phyloP scores from a whole-genome alignment of 2,113 vertebrate species.

The Misgurnus anguillicaudatus region DNA sequence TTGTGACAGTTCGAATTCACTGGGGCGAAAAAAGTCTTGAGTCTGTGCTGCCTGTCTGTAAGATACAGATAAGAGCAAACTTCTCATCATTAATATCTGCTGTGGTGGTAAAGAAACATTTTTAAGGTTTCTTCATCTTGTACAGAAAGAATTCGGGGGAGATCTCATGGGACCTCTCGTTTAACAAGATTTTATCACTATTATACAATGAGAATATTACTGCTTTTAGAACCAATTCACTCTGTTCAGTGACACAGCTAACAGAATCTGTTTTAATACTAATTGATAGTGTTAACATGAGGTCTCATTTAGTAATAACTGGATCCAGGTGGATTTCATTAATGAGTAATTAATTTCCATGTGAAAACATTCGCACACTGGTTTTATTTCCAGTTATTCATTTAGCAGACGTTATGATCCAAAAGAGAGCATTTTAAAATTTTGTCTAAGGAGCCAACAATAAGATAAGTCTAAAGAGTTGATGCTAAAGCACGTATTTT shows the following conservation, averaged over 20 bases:
- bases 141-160: background rate
- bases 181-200: too few relatives aligned
- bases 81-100: constrained; percentile 3
- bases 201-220: too few relatives aligned
- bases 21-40: constrained; percentile 26
- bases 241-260: background rate
- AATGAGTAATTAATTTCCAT: background rate
- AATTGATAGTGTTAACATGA: background rate
- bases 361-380: too few relatives aligned
- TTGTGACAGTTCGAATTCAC: constrained; percentile 38
- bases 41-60: constrained; percentile 17
- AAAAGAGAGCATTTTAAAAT: too few relatives aligned
- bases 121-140: constrained; percentile 2
- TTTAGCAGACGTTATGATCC: too few relatives aligned
- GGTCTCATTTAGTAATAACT: background rate
- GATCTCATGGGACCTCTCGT: too few relatives aligned
- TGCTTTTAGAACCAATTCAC: too few relatives aligned
- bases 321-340: background rate
- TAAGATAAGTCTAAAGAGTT: too few relatives aligned
- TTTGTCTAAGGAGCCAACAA: too few relatives aligned
- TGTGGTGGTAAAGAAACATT: background rate
- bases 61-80: constrained; percentile 27
- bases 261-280: background rate
- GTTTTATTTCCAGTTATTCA: too few relatives aligned
- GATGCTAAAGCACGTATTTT: too few relatives aligned